A percentile compares a stretch with the other conserved stretches of the same genome.
Conservation (phyloP, 2,113 vertebrate genomes). For the Coracopsis vasa region DNA sequence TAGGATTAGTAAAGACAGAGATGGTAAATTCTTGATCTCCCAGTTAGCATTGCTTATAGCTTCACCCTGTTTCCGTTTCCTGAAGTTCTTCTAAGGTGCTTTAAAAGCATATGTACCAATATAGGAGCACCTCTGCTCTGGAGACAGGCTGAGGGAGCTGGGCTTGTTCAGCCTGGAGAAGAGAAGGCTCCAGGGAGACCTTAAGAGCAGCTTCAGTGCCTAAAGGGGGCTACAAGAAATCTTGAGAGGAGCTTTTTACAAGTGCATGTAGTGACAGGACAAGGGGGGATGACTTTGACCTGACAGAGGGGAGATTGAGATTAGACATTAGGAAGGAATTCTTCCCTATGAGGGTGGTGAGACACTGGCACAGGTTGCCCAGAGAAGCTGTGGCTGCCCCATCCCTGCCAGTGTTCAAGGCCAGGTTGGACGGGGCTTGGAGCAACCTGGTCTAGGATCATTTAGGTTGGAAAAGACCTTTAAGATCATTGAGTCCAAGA, state of each 20-base stretch:
- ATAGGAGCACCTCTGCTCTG: background rate
- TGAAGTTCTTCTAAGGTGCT: background rate
- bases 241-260: background rate
- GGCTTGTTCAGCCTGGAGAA: background rate
- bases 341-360: background rate
- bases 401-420: background rate
- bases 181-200: background rate
- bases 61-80: background rate
- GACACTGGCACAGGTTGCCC: background rate
- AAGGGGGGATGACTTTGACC: background rate
- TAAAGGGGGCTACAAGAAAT: background rate
- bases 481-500: background rate
- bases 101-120: background rate
- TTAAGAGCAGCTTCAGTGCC: too few relatives aligned
- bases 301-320: background rate
- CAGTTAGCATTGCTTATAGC: background rate
- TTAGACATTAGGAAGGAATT: background rate
- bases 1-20: background rate
- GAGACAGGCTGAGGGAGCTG: background rate
- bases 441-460: background rate
- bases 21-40: background rate
- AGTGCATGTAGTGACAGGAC: background rate
- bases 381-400: background rate
- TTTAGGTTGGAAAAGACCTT: background rate
- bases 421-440: background rate